phyloP scores from a whole-genome alignment of 2,888 invertebrate species.

The Zhengitettix transpicula region DNA sequence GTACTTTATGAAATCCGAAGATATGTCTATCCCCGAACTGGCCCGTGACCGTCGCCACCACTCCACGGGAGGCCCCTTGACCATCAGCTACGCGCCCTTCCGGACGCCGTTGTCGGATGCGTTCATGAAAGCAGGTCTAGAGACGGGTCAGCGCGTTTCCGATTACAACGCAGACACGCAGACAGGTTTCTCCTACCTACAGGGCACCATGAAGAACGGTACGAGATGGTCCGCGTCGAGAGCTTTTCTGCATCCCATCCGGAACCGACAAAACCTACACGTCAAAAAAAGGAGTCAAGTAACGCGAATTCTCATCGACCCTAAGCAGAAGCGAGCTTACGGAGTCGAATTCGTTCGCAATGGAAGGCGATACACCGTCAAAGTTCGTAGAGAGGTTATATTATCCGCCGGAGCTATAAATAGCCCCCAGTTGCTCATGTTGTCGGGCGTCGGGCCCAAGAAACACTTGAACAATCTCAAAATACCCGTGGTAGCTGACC shows the following conservation, averaged over 20 bases:
- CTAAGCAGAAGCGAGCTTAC: slow-evolving; percentile 40
- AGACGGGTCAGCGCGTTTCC: slow-evolving; percentile 38
- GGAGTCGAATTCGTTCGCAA: slow-evolving; percentile 38
- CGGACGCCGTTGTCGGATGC: slow-evolving; percentile 39
- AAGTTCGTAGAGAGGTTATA: slow-evolving; percentile 54
- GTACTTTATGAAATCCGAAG: slow-evolving; percentile 65
- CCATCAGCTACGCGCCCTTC: slow-evolving; percentile 35
- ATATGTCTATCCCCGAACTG: slow-evolving; percentile 40
- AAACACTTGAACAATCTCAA: slow-evolving; percentile 34
- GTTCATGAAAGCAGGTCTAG: slow-evolving; percentile 43
- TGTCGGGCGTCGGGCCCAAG: slow-evolving; percentile 58
- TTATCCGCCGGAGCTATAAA: slow-evolving; percentile 60
- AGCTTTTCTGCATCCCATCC: slow-evolving; percentile 45
- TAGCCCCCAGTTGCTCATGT: slow-evolving; percentile 60
- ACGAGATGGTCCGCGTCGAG: slow-evolving; percentile 47
- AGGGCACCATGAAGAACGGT: slow-evolving; percentile 44
- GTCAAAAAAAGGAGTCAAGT: slow-evolving; percentile 38
- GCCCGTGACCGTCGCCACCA: slow-evolving; percentile 30
- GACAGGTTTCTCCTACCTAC: slow-evolving; percentile 39
- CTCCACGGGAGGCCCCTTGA: slow-evolving; percentile 36
- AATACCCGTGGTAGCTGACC: slow-evolving; percentile 26
- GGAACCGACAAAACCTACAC: slow-evolving; percentile 41
- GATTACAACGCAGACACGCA: slow-evolving; percentile 47
- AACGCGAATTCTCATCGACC: slow-evolving; percentile 57
- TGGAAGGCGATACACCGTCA: slow-evolving; percentile 28